Conservation (phyloP, 2,888 invertebrate genomes). For the Drosophila borealis region DNA sequence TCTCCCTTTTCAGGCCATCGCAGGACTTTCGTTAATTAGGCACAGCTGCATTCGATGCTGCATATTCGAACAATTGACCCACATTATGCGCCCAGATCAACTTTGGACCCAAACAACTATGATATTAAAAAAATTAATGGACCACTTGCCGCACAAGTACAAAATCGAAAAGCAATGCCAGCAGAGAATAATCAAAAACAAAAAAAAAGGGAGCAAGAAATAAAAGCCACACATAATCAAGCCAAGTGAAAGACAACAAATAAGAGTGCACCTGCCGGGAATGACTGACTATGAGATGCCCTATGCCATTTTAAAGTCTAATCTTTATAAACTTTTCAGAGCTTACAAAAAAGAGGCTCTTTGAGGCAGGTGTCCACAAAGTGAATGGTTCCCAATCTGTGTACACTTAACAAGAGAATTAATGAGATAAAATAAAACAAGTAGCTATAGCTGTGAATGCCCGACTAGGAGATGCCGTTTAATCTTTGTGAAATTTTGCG, state of each 20-base stretch:
- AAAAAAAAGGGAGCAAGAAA: conserved; percentile 21
- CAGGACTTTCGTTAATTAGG: conserved; percentile 69
- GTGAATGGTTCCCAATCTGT: no score
- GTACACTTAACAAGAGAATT: no score
- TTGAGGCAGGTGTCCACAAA: no score
- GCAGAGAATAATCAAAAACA: conserved; percentile 23
- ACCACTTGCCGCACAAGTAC: conserved; percentile 48
- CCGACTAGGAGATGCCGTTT: no score
- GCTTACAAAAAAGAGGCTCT: no score
- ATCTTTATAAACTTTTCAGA: no score
- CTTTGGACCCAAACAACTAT: conserved; percentile 44
- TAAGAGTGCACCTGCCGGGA: no score
- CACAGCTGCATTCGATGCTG: conserved; percentile 29
- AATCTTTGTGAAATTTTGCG: no score
- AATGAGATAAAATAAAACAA: no score
- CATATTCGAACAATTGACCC: conserved; percentile 63
- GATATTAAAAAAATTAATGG: conserved; percentile 70
- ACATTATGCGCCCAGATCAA: conserved; percentile 52
- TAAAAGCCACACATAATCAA: conserved; percentile 14
- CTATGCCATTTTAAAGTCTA: no score
- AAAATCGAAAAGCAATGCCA: conserved; percentile 65
- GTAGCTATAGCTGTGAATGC: no score
- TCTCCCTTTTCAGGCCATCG: neutral
- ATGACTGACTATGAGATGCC: no score
- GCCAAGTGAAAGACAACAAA: conserved; percentile 17